Evolutionary conservation across 2,113 vertebrate genomes (phyloP).

Genomic region (Phaetusa simplex): DNA sequence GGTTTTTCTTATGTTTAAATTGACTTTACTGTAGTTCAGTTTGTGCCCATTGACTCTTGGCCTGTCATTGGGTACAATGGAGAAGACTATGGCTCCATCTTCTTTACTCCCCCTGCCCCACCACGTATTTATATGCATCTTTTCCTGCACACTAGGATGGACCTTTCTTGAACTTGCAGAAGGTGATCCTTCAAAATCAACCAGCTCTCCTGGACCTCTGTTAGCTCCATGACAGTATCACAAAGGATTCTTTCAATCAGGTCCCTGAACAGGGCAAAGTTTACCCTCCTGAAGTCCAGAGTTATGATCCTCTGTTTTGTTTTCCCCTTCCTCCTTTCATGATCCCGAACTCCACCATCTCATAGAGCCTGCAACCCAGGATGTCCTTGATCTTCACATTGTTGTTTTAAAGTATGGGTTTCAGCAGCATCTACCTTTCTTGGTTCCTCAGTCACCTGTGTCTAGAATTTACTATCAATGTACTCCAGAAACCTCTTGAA

Average conservation of each 20-base stretch:
- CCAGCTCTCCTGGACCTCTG: neutral
- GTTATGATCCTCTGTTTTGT: neutral
- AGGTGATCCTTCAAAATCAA: neutral
- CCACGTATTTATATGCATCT: neutral
- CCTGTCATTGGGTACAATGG: neutral
- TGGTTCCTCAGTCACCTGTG: neutral
- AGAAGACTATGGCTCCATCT: neutral
- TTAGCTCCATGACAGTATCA: neutral
- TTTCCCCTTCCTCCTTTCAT: neutral
- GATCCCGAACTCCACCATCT: neutral
- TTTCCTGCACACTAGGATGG: fast-evolving
- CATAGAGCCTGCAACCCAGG: neutral
- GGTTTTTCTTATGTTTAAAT: neutral
- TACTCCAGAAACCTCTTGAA: neutral
- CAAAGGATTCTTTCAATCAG: neutral
- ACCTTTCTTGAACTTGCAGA: neutral
- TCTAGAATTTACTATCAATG: neutral
- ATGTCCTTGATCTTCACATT: neutral
- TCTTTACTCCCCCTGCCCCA: neutral
- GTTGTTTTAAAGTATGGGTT: neutral
- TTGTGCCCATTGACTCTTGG: neutral
- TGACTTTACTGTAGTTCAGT: neutral
- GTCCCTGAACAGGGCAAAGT: neutral
- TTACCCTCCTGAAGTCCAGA: neutral
- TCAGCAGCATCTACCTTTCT: neutral